Evolutionary conservation across 2,797 vertebrate genomes (phyloP).

Genomic region (Hippocampus kuda): DNA sequence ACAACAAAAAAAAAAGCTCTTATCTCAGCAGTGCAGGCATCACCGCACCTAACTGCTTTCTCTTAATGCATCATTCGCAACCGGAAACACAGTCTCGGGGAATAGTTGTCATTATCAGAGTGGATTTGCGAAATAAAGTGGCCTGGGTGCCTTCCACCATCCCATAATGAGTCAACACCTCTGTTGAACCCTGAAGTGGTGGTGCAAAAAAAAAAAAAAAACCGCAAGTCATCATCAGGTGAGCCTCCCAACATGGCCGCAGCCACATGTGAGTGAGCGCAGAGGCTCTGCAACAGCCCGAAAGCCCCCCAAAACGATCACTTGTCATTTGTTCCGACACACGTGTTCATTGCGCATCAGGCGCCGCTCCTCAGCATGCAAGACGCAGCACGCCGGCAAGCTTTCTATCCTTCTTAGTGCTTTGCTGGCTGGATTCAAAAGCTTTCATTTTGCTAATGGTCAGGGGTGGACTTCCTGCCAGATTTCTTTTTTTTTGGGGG

Average conservation of each 20-base stretch:
- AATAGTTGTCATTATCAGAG: neutral
- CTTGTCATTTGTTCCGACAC: neutral
- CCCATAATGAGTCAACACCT: neutral
- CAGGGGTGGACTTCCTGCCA: conserved; percentile 15
- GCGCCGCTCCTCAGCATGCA: conserved; percentile 26
- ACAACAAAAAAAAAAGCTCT: conserved; percentile 3
- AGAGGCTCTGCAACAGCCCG: conserved; percentile 35
- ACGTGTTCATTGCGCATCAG: conserved; percentile 22
- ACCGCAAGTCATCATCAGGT: conserved; percentile 60
- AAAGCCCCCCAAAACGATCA: conserved; percentile 20
- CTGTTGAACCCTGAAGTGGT: neutral
- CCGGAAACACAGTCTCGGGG: neutral
- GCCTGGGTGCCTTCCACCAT: neutral
- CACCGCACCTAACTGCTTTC: conserved; percentile 23
- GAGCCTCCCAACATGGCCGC: conserved; percentile 59
- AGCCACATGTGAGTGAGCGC: conserved; percentile 40
- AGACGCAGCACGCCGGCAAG: conserved; percentile 11
- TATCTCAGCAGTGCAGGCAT: conserved; percentile 85
- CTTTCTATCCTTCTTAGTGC: conserved; percentile 41
- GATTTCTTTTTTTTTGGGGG: conserved; percentile 6
- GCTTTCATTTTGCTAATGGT: conserved; percentile 46
- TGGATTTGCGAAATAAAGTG: neutral
- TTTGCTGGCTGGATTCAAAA: conserved; percentile 35
- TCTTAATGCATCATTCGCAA: neutral
- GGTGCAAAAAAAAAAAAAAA: conserved; percentile 24